These are phyloP conservation scores for Caligus rogercresseyi DNA, from an alignment of 1,140 invertebrate genomes.

Conservation along the genomic window DNA sequence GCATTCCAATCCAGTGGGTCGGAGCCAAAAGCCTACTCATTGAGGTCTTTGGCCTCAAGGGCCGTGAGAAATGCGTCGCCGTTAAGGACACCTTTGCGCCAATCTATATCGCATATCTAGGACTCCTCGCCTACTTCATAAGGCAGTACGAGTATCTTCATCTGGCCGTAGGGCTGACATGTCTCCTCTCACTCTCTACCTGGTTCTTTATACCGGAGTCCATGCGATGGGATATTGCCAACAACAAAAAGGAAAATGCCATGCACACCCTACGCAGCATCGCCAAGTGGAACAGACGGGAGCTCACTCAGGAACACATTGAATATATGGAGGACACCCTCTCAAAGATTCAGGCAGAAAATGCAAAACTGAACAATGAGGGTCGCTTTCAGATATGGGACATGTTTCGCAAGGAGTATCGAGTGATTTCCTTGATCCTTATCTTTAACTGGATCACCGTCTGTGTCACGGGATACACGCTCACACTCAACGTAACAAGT, in stretches of 20 bases:
- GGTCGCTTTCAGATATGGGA: not conserved
- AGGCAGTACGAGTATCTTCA: not conserved
- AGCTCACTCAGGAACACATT: not conserved
- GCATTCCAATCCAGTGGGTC: conserved; percentile 3
- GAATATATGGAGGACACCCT: not conserved
- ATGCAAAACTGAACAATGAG: not conserved
- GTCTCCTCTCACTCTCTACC: not conserved
- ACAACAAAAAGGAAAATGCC: not conserved
- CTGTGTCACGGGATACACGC: conserved; percentile 2
- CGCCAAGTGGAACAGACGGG: not conserved
- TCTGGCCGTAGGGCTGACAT: conserved; percentile 1
- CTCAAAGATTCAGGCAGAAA: not conserved
- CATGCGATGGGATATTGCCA: not conserved
- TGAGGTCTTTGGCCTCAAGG: not conserved
- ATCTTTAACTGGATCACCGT: conserved; percentile 1
- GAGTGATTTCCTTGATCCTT: not conserved
- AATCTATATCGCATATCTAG: not conserved
- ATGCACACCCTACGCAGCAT: not conserved
- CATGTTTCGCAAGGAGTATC: not conserved
- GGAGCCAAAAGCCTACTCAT: not conserved
- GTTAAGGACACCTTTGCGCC: not conserved
- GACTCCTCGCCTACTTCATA: not conserved
- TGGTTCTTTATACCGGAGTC: conserved; percentile 15
- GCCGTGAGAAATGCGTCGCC: not conserved
- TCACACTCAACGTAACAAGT: conserved; percentile 2